Conservation (phyloP, 2,113 vertebrate genomes). For the Melanocharis versteri region DNA sequence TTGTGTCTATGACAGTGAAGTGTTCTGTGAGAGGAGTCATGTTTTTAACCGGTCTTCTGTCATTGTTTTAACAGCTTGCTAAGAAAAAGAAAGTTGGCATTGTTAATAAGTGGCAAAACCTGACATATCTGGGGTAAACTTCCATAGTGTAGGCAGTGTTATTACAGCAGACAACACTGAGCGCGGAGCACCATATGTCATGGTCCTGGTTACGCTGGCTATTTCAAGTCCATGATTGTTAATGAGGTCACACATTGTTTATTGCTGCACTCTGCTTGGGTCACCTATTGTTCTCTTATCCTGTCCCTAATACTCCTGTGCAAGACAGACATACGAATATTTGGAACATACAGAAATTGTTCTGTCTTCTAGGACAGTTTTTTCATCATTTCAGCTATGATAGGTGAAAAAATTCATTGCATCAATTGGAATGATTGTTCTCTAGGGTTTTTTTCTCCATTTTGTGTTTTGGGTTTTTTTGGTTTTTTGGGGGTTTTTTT, state of each 20-base stretch:
- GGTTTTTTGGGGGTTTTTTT: too few relatives aligned
- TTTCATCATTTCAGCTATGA: neutral
- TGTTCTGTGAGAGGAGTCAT: neutral
- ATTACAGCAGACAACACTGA: neutral
- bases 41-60: neutral
- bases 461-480: too few relatives aligned
- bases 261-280: neutral
- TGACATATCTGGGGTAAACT: constrained; percentile 18
- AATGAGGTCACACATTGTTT: neutral
- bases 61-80: neutral
- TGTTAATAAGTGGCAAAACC: constrained; percentile 17
- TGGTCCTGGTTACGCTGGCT: neutral
- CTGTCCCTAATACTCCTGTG: neutral
- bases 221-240: neutral
- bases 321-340: neutral
- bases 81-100: neutral
- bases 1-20: neutral
- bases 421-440: neutral
- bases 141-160: neutral
- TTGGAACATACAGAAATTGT: neutral
- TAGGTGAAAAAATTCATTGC: neutral
- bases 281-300: neutral
- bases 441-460: accelerated
- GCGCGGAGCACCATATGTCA: neutral
- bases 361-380: neutral